These are phyloP conservation scores for Polia nebulosa DNA, from an alignment of 2,888 invertebrate species.

Conservation along the genomic window DNA sequence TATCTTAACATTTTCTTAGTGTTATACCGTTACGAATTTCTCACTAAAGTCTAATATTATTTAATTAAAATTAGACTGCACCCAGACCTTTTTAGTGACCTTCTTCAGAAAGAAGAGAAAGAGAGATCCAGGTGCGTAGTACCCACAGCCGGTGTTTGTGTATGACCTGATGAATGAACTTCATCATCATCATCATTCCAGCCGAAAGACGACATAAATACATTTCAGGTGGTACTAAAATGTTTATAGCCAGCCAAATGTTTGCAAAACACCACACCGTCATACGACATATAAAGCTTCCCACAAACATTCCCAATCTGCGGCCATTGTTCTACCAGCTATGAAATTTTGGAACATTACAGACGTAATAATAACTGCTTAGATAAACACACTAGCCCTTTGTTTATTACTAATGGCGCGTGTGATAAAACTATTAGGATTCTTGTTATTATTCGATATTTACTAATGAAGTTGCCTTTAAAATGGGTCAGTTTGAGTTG, in stretches of 20 bases:
- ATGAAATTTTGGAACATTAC: conserved; percentile 66
- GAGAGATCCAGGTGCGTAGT: too few species aligned
- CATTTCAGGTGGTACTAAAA: conserved; percentile 49
- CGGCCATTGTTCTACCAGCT: conserved; percentile 70
- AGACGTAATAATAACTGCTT: conserved; percentile 51
- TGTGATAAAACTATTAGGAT: conserved; percentile 11
- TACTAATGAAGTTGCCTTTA: too few species aligned
- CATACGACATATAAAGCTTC: conserved; percentile 68
- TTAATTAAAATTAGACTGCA: not conserved
- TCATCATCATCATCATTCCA: too few species aligned
- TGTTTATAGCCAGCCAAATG: conserved; percentile 63
- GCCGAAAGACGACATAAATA: too few species aligned
- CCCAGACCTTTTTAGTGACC: not conserved
- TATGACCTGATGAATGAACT: too few species aligned
- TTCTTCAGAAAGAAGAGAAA: too few species aligned
- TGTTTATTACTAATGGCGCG: conserved; percentile 36
- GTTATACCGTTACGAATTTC: conserved; percentile 10
- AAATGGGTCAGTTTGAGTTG: too few species aligned
- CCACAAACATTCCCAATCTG: conserved; percentile 68
- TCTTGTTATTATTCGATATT: too few species aligned
- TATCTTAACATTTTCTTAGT: conserved; percentile 69
- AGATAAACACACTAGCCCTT: conserved; percentile 31
- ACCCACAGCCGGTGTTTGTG: too few species aligned
- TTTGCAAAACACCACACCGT: conserved; percentile 70
- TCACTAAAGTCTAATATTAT: not conserved